Conservation (phyloP, 1,140 invertebrate species). For the Tetramorium simillimum region DNA sequence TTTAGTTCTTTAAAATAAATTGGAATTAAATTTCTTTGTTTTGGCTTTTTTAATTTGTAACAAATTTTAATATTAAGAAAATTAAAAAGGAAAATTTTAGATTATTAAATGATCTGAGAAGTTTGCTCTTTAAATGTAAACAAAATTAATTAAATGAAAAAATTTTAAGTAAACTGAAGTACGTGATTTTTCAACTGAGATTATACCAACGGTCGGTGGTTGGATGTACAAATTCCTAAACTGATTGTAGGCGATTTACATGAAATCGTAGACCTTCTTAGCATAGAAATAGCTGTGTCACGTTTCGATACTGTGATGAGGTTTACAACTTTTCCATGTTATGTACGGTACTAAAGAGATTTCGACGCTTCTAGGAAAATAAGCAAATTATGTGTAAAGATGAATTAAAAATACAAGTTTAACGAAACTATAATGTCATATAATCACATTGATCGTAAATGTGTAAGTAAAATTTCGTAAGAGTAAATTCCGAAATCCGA, state of each 20-base stretch:
- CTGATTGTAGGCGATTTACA: slow-evolving; percentile 26
- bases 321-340: slow-evolving; percentile 25
- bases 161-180: not conserved
- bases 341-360: not conserved
- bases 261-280: slow-evolving; percentile 11
- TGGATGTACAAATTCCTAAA: slow-evolving; percentile 18
- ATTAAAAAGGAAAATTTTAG: not conserved
- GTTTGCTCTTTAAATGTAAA: not conserved
- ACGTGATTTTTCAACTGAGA: not conserved
- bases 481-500: not conserved
- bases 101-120: not conserved
- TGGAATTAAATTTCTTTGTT: not conserved
- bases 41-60: not conserved
- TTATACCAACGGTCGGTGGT: not conserved
- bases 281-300: slow-evolving; percentile 42
- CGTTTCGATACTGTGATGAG: slow-evolving; percentile 18
- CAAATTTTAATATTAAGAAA: not conserved
- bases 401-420: not conserved
- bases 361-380: not conserved
- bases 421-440: not conserved
- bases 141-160: slow-evolving; percentile 2
- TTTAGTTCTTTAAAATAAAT: not conserved
- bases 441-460: not conserved
- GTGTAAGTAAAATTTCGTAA: not conserved
- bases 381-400: not conserved